Conservation (phyloP, 2,797 vertebrate species). For the Sebastes jordani region DNA sequence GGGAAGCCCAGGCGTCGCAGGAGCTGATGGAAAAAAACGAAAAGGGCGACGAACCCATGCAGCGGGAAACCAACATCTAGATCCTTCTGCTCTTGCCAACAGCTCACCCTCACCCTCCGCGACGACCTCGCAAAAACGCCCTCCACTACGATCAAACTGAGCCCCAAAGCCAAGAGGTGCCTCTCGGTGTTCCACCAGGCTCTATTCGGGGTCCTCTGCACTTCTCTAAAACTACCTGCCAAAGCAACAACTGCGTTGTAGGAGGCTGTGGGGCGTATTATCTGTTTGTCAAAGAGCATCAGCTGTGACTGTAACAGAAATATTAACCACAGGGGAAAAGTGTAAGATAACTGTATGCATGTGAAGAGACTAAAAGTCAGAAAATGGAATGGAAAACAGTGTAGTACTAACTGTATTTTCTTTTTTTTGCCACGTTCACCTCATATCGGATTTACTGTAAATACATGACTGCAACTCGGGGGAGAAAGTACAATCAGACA, state of each 20-base stretch:
- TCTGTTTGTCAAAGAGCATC: constrained; percentile 29
- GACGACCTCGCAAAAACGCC: neutral
- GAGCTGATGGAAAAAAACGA: constrained; percentile 62
- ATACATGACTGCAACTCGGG: neutral
- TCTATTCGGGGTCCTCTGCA: constrained; percentile 30
- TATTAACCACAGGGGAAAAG: constrained; percentile 21
- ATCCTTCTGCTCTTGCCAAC: constrained; percentile 21
- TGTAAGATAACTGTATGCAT: constrained; percentile 49
- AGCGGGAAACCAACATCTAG: constrained; percentile 96
- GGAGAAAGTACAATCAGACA: neutral
- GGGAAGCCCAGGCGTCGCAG: constrained; percentile 63
- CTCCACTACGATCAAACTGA: constrained; percentile 42
- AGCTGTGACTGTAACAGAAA: constrained; percentile 27
- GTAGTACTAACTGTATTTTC: constrained; percentile 22
- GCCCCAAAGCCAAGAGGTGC: constrained; percentile 47
- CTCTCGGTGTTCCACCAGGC: constrained; percentile 32
- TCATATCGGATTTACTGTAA: constrained; percentile 44
- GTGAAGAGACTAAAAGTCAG: constrained; percentile 31
- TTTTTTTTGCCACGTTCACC: constrained; percentile 25
- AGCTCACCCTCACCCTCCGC: constrained; percentile 4
- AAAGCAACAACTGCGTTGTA: constrained; percentile 52
- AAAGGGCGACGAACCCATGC: constrained; percentile 78
- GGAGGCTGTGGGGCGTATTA: constrained; percentile 10
- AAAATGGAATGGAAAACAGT: constrained; percentile 21
- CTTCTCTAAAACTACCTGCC: constrained; percentile 61